Evolutionary conservation across 2,888 invertebrate genomes (phyloP).

Genomic region (Junonia oenone): DNA sequence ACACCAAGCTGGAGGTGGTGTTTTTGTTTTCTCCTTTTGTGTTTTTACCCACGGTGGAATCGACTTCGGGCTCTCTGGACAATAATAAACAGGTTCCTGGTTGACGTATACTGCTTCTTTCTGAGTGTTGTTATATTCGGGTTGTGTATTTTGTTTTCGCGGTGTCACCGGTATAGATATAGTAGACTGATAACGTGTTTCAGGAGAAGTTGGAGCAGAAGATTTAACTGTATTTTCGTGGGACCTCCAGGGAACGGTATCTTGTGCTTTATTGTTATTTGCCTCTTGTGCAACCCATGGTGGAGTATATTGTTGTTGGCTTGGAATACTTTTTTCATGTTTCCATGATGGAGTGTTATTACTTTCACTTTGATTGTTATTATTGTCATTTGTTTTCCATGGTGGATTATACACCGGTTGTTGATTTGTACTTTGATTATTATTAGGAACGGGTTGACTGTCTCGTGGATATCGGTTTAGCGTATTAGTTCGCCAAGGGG

Average conservation of each 20-base stretch:
- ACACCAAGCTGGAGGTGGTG: conserved; percentile 70
- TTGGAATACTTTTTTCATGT: conserved; percentile 44
- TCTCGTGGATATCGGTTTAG: conserved; percentile 56
- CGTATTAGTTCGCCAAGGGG: conserved; percentile 67
- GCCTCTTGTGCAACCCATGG: conserved; percentile 52
- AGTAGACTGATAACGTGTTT: conserved; percentile 65
- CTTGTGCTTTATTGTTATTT: conserved; percentile 54
- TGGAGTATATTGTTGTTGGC: conserved; percentile 52
- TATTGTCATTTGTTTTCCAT: conserved; percentile 56
- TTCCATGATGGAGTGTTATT: conserved; percentile 52
- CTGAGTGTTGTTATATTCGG: conserved; percentile 52
- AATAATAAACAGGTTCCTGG: conserved; percentile 67
- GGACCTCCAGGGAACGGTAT: conserved; percentile 47
- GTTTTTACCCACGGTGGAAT: conserved; percentile 71
- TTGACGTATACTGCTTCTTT: conserved; percentile 68
- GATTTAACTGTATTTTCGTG: conserved; percentile 40
- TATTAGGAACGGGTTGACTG: conserved; percentile 44
- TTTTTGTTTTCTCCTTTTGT: conserved; percentile 72
- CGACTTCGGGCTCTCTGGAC: conserved; percentile 68
- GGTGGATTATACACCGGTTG: conserved; percentile 54
- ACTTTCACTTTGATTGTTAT: conserved; percentile 48
- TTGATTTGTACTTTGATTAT: conserved; percentile 46
- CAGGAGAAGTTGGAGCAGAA: conserved; percentile 43
- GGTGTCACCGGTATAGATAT: conserved; percentile 73
- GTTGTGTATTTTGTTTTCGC: conserved; percentile 52